Evolutionary conservation across 2,113 vertebrate genomes (phyloP), one percentile per base, ranked within the genome.

Genomic region (Eonycteris spelaea): DNA sequence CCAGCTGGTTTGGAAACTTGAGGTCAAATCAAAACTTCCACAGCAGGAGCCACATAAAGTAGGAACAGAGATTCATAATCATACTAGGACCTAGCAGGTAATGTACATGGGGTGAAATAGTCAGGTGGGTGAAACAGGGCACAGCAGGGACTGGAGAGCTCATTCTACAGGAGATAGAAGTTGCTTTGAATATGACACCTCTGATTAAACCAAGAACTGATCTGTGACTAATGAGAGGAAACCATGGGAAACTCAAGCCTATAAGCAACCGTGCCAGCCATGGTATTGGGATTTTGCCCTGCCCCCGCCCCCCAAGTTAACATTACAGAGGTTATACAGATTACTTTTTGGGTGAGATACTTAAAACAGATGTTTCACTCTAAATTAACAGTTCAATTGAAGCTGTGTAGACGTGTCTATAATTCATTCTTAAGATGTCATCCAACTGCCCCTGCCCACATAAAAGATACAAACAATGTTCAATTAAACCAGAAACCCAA

Each of bases 361-460:
- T 63, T 14, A 85, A 80, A 74, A 83, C 35, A 92, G 61, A 14
- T 63, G 33, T 59, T 73, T 92, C 48, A 38, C 55, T 65, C 35
- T 82, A 33, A 77, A 86, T 74, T 92, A 84, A 73, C 10, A 33
- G 24, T 15, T 13, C 30, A 71, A n/a, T 12, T 93, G 13, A 19
- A 82, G 26, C 65, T 93, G 14, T 24, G 14, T 35, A 51, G 70
- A 45, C 3, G 2, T 59, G 30, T 40, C 51, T 57, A 38, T 0
- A 13, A 7, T 68, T 43, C 38, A 57, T 21, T 3, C 4, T 1
- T 28, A 53, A 19, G 51, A 67, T 68, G 13, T 71, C 73, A 48
- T 19, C 70, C 35, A 85, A 30, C 71, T 87, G 9, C 13, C 16
- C 16, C 10, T 59, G 61, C 30, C 74, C 16, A 30, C 45, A 21